Base-by-base conservation (phyloP, 2,113 vertebrate species). In the Lichenostomus cassidix region DNA sequence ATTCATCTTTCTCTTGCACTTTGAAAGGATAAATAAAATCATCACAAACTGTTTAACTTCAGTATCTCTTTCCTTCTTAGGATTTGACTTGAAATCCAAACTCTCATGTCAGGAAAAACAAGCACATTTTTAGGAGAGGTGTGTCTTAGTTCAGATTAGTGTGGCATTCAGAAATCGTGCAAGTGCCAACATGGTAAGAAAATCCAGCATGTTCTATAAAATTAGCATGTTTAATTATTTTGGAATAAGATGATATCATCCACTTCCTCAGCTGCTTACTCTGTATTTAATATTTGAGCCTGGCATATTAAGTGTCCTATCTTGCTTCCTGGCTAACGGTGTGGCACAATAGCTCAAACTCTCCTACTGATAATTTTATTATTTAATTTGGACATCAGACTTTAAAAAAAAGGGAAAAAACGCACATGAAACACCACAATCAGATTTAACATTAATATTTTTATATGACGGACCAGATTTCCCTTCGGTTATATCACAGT, bases 101-200 rank as follows among this genome's bases (percentile, higher is more conserved):
- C 19, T 89, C 29, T 83, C 68, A 49, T 22, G 60, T 67, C 60
- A 64, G 56, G 68, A 59, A 86, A 92, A 88, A 55, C 33, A 75
- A 75, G 47, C 24, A 81, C 92, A 90, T 94, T 95, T 95, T 90
- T 94, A 49, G 46, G 83, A 81, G 83, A 94, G 85, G 92, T 75
- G 93, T 90, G 90, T 75, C 85, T 79, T 49, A 44, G 29, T n/a
- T 64, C 85, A 90, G 73, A 89, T 76, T 91, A 92, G 81, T 7
- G 47, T 41, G 79, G 78, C 90, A 78, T 94, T 94, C 73, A 56
- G 55, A 96, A 94, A 64, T 28, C 1, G 0, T 68, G 37, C n/a
- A 55, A 87, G 60, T 78, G 76, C 73, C 90, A 93, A 81, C 60
- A 35, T 0, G 4, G 71, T 63, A 76, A 64, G 47, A 77, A 93